Percentiles rank a stretch among this genome's conserved stretches.
phyloP scores from a whole-genome alignment of 2,888 invertebrate species.

The Blomia tropicalis region DNA sequence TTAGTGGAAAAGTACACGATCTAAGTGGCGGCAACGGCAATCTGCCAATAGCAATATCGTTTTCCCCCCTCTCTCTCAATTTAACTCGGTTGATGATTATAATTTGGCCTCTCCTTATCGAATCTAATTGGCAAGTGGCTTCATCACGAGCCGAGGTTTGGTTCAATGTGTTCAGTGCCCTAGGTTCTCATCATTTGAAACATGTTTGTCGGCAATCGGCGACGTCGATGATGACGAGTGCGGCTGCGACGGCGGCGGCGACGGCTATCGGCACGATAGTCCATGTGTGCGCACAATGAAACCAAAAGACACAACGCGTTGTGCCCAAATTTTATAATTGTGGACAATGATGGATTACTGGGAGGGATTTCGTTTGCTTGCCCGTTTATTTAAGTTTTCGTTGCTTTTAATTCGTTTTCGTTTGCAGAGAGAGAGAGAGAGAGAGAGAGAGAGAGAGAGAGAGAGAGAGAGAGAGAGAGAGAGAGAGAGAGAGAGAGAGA shows the following conservation, averaged over 20 bases:
- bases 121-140: slow-evolving; percentile 8
- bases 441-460: slow-evolving; percentile 20
- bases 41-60: too few species aligned
- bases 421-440: slow-evolving; percentile 9
- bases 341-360: slow-evolving; percentile 26
- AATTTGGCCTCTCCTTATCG: slow-evolving; percentile 14
- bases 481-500: not conserved
- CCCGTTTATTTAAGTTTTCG: slow-evolving; percentile 7
- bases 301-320: slow-evolving; percentile 12
- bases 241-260: too few species aligned
- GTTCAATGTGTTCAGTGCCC: not conserved
- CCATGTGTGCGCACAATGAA: not conserved
- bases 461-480: slow-evolving; percentile 2
- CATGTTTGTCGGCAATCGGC: too few species aligned
- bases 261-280: too few species aligned
- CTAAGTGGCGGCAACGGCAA: too few species aligned
- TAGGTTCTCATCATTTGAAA: not conserved
- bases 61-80: too few species aligned
- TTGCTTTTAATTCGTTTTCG: not conserved
- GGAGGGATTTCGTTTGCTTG: slow-evolving; percentile 17
- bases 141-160: too few species aligned
- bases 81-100: too few species aligned
- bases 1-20: too few species aligned
- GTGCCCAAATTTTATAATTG: slow-evolving; percentile 14
- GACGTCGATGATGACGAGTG: too few species aligned